These are phyloP conservation scores for Ostrea denselamellosa DNA, from an alignment of 1,140 invertebrate genomes.

Conservation along the genomic window DNA sequence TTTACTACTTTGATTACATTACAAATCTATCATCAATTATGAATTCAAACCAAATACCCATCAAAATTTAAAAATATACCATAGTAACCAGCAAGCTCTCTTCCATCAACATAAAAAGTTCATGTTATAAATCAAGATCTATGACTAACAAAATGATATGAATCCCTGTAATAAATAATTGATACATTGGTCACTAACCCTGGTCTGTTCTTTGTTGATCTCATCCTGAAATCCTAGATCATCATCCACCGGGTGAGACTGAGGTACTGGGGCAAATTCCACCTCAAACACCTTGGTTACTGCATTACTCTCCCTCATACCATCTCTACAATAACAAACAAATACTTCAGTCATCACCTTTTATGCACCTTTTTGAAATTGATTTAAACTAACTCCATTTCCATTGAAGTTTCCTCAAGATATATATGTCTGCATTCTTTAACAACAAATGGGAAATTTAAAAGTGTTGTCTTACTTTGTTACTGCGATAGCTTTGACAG, in stretches of 20 bases:
- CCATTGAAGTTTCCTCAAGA: neutral
- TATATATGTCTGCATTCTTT: no score
- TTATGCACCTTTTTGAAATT: neutral
- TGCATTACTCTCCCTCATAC: slow-evolving; percentile 76
- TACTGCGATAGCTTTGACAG: slow-evolving; percentile 78
- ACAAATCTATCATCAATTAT: no score
- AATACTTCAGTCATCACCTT: neutral
- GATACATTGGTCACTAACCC: slow-evolving; percentile 33
- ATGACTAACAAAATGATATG: neutral
- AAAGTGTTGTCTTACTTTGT: slow-evolving; percentile 68
- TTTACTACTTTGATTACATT: no score
- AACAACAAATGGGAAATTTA: neutral
- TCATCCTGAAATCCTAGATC: slow-evolving; percentile 76
- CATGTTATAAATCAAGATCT: no score
- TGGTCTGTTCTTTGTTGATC: slow-evolving; percentile 64
- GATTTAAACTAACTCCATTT: neutral
- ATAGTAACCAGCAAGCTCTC: no score
- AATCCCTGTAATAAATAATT: no score
- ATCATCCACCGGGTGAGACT: slow-evolving; percentile 70
- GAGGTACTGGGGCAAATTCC: slow-evolving; percentile 68
- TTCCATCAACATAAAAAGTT: no score
- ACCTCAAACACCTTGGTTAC: slow-evolving; percentile 79
- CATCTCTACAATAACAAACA: slow-evolving; percentile 70
- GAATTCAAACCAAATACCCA: no score
- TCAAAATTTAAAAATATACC: no score